phyloP scores from a whole-genome alignment of 2,888 invertebrate species.

The Mamestra brassicae region DNA sequence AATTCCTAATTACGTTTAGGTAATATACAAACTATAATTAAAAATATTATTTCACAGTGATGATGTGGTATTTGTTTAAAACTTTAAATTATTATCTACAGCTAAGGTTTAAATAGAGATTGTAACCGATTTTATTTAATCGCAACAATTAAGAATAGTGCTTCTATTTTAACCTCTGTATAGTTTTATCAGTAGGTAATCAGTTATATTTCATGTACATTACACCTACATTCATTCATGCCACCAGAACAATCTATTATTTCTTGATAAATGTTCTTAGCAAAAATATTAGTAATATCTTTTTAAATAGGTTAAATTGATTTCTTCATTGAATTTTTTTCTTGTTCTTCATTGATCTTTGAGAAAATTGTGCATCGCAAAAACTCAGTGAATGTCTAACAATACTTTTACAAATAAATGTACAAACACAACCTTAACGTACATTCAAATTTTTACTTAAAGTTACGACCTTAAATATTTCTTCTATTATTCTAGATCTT shows the following conservation, averaged over 20 bases:
- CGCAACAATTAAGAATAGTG: background rate
- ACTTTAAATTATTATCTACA: slow-evolving; percentile 53
- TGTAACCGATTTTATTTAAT: slow-evolving; percentile 19
- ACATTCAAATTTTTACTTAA: slow-evolving; percentile 40
- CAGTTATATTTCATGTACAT: slow-evolving; percentile 10
- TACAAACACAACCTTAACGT: slow-evolving; percentile 56
- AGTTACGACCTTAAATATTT: slow-evolving; percentile 39
- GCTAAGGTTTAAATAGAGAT: slow-evolving; percentile 45
- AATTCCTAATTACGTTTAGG: slow-evolving; percentile 44
- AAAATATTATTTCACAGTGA: slow-evolving; percentile 80
- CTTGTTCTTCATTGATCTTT: slow-evolving; percentile 5
- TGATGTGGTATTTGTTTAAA: slow-evolving; percentile 78
- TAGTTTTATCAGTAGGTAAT: slow-evolving; percentile 25
- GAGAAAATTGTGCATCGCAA: background rate
- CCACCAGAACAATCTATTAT: slow-evolving; percentile 1
- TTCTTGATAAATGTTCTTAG: slow-evolving; percentile 6
- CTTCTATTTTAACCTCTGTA: slow-evolving; percentile 2
- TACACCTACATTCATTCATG: background rate
- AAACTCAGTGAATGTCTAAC: slow-evolving; percentile 37
- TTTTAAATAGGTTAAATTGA: background rate
- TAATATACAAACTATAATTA: slow-evolving; percentile 57
- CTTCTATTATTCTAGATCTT: slow-evolving; percentile 35
- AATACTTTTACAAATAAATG: slow-evolving; percentile 58
- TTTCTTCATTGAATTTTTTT: background rate
- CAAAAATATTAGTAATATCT: slow-evolving; percentile 7